Evolutionary conservation across 2,888 invertebrate species (phyloP).

Genomic region (Dicyrtomina minuta): DNA sequence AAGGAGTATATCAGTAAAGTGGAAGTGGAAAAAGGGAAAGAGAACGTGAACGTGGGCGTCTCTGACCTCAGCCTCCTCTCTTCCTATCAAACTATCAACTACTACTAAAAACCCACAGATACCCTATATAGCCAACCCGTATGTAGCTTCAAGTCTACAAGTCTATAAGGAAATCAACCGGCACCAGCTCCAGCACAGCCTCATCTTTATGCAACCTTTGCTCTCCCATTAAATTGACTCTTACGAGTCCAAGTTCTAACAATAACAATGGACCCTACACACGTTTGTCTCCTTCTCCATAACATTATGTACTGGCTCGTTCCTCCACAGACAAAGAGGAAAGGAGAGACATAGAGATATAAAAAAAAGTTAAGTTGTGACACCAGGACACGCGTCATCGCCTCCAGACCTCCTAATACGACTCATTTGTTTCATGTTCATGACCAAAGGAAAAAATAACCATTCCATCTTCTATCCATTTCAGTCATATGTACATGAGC

Average conservation of each 20-base stretch:
- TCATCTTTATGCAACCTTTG: slow-evolving; percentile 35
- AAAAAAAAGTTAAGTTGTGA: slow-evolving; percentile 34
- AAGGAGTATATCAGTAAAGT: too few relatives aligned
- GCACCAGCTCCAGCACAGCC: slow-evolving; percentile 13
- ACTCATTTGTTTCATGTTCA: slow-evolving; percentile 52
- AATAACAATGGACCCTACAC: background rate
- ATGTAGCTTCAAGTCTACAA: too few relatives aligned
- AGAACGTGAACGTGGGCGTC: slow-evolving; percentile 30
- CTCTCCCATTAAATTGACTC: slow-evolving; percentile 39
- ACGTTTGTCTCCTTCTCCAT: too few relatives aligned
- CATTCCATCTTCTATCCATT: background rate
- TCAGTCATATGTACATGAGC: background rate
- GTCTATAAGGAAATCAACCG: too few relatives aligned
- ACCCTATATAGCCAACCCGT: too few relatives aligned
- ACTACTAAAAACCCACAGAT: too few relatives aligned
- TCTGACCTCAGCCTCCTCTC: slow-evolving; percentile 27
- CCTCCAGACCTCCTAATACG: slow-evolving; percentile 53
- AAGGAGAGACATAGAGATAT: slow-evolving; percentile 28
- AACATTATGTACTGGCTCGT: too few relatives aligned
- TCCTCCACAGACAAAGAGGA: background rate
- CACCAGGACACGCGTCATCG: slow-evolving; percentile 51
- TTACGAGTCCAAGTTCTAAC: slow-evolving; percentile 26
- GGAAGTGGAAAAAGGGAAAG: too few relatives aligned
- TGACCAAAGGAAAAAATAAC: slow-evolving; percentile 10
- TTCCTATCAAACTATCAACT: background rate